Base-by-base conservation (phyloP, 2,888 invertebrate genomes). In the Lithophane leautieri region DNA sequence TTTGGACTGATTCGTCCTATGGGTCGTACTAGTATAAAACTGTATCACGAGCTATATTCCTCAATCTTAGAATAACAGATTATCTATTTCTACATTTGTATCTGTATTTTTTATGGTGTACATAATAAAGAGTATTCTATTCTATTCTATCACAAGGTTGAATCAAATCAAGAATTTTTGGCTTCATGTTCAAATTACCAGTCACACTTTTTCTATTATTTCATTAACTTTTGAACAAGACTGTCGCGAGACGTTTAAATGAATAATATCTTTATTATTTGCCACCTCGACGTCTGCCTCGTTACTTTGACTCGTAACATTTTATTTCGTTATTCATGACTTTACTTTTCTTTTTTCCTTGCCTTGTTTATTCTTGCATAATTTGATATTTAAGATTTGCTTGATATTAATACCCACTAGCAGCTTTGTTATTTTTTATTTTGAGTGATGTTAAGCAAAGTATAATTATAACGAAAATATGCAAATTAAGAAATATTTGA, bases 191-290 rank as follows among this genome's bases (percentile, higher is more conserved):
- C 40, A 73, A 74, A 79, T 79, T 71, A 74, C 61, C 54, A 52
- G 52, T 52, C 60, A 62, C 66, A 56, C 50, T 2, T 69, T 54
- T 54, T n/a, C n/a, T 50, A 56, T 34, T 62, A 62, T 66, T 70
- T n/a, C 2, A 56, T 79, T 77, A 68, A 25, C 19, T 40, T 47
- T 47, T 47, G 19, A 76, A 56, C 56, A 70, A 70, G 19, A 19
- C 22, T 58, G 44, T 60, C 44, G 56, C 42, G 56, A 58, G 69
- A 65, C 60, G 16, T 67, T 50, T 54, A 70, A 67, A 75, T 62
- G 54, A 72, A 80, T 67, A 60, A 77, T 81, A 74, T 63, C 50
- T 76, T 70, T 70, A 75, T 78, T 72, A 72, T 73, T 70, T 68
- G 44, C 73, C 70, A 70, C 68, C 72, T 78, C 67, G 58, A 42